These are phyloP conservation scores for Cherax destructor DNA, from an alignment of 1,140 invertebrate genomes.

Conservation along the genomic window DNA sequence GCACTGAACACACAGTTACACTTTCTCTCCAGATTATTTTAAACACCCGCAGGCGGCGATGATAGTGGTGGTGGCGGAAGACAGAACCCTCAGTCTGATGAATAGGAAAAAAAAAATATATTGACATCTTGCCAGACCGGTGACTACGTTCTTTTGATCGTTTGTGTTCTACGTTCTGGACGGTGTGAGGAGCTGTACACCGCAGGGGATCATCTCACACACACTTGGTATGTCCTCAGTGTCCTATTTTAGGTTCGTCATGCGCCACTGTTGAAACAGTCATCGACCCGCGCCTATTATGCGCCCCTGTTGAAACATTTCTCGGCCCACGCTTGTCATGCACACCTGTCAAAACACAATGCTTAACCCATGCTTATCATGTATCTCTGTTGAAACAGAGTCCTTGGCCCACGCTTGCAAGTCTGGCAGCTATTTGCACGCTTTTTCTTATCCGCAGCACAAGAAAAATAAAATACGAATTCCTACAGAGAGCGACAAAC, in stretches of 20 bases:
- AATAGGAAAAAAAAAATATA: constrained; percentile 57
- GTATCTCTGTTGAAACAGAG: no score
- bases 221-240: background rate
- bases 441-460: background rate
- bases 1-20: constrained; percentile 56
- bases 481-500: background rate
- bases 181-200: background rate
- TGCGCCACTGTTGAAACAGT: no score
- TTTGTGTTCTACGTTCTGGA: background rate
- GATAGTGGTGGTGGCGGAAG: constrained; percentile 17
- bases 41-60: constrained; percentile 43
- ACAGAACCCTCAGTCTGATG: constrained; percentile 11
- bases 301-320: no score
- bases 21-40: constrained; percentile 58
- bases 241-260: background rate
- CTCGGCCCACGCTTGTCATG: background rate
- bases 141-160: constrained; percentile 36
- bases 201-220: background rate
- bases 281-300: no score
- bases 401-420: background rate
- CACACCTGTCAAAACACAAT: no score
- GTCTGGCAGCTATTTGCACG: background rate
- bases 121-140: constrained; percentile 43
- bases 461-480: background rate
- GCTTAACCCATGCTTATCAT: no score